Percentiles rank a stretch among this genome's conserved stretches.
Evolutionary conservation across 2,888 invertebrate genomes (phyloP).

Genomic region (Caenorhabditis zanzibari): DNA sequence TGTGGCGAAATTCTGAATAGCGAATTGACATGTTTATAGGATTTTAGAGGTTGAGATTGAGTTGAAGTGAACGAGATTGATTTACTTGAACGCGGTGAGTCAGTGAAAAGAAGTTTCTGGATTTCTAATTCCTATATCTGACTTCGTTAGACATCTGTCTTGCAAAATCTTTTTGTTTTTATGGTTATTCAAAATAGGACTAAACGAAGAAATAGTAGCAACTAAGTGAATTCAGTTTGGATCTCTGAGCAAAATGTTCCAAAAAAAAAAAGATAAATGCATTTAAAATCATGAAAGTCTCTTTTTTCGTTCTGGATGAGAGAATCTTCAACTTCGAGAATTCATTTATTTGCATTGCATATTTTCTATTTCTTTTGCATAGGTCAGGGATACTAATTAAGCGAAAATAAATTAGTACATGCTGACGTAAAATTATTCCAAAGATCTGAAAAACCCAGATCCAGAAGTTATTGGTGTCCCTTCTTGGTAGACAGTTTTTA

Average conservation of each 20-base stretch:
- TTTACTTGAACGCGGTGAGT: neutral
- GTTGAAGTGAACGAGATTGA: conserved; percentile 16
- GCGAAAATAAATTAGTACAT: conserved; percentile 22
- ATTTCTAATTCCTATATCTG: neutral
- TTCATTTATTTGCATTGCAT: conserved; percentile 32
- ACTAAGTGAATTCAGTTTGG: neutral
- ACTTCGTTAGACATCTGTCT: neutral
- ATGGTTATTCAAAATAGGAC: too few relatives aligned
- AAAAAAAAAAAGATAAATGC: neutral
- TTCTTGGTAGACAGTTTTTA: too few relatives aligned
- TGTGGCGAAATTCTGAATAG: conserved; percentile 8
- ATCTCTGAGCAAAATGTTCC: conserved; percentile 1
- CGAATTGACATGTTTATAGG: conserved; percentile 32
- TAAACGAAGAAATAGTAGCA: too few relatives aligned
- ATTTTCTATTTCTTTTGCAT: conserved; percentile 15
- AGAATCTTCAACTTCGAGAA: conserved; percentile 9
- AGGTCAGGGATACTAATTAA: conserved; percentile 28
- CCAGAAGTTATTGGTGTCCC: too few relatives aligned
- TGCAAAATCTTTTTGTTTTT: neutral
- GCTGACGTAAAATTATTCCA: conserved; percentile 32
- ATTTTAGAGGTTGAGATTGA: conserved; percentile 4
- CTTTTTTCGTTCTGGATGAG: conserved; percentile 30
- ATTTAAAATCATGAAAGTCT: neutral
- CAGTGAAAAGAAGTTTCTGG: neutral
- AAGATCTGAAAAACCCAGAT: neutral